Conservation (phyloP, 1,140 invertebrate species). For the Apis cerana region DNA sequence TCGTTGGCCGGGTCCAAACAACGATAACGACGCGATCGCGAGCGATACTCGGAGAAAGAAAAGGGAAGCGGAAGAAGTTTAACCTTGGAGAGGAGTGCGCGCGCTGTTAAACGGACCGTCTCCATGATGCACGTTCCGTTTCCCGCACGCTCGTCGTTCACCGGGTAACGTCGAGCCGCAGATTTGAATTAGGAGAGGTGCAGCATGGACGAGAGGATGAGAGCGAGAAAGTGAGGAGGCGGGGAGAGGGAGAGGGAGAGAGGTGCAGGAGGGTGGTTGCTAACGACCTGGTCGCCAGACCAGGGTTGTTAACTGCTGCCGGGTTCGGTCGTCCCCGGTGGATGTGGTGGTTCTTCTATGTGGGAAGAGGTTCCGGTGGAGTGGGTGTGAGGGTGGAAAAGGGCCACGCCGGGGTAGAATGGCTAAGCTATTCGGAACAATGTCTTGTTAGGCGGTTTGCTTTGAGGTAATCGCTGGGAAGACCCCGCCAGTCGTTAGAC, state of each 20-base stretch:
- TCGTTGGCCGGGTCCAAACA: too few relatives aligned
- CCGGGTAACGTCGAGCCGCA: conserved; percentile 22
- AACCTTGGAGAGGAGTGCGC: not conserved
- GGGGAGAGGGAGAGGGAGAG: not conserved
- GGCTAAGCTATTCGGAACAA: conserved; percentile 77
- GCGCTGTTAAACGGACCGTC: conserved; percentile 34
- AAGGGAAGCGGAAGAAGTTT: conserved; percentile 31
- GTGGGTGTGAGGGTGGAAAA: conserved; percentile 59
- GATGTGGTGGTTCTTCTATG: conserved; percentile 62
- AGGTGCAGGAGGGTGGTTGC: conserved; percentile 65
- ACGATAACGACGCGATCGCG: not conserved
- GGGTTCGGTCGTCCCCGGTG: conserved; percentile 64
- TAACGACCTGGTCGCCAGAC: conserved; percentile 76
- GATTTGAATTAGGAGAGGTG: conserved; percentile 59
- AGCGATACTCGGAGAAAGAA: conserved; percentile 6
- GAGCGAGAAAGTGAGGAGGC: not conserved
- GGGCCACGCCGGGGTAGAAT: conserved; percentile 63
- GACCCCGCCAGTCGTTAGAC: conserved; percentile 70
- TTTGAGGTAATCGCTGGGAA: conserved; percentile 75
- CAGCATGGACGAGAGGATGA: not conserved
- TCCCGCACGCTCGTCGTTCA: conserved; percentile 29
- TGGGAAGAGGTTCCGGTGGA: conserved; percentile 50
- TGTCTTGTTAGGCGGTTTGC: conserved; percentile 78
- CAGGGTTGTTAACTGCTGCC: conserved; percentile 75
- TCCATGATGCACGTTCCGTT: conserved; percentile 36